Conservation (phyloP, 2,888 invertebrate species). For the Pseudococcus jackbeardsleyi region DNA sequence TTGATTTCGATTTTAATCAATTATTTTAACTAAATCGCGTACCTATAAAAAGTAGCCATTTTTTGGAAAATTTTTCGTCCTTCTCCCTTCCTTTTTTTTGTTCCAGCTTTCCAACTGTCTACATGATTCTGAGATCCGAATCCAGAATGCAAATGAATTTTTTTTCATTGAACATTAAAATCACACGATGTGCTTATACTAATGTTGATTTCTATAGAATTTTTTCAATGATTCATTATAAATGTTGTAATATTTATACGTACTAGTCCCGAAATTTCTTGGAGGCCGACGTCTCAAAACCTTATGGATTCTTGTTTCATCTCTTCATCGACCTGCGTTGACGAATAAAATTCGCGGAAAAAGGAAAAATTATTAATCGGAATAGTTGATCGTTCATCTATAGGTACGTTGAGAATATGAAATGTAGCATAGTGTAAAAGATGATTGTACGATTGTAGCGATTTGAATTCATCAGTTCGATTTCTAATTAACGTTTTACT, state of each 20-base stretch:
- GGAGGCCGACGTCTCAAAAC: not conserved
- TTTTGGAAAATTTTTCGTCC: not conserved
- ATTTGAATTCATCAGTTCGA: not conserved
- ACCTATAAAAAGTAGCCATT: too few species aligned
- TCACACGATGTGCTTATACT: not conserved
- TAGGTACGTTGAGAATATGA: too few species aligned
- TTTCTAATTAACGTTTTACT: slow-evolving; percentile 32
- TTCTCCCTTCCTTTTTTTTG: not conserved
- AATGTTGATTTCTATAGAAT: not conserved
- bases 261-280: not conserved
- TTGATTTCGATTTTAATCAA: too few species aligned
- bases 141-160: slow-evolving; percentile 3
- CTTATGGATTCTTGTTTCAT: not conserved
- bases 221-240: slow-evolving; percentile 4
- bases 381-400: not conserved
- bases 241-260: too few species aligned
- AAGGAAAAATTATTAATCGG: not conserved
- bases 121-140: not conserved
- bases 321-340: too few species aligned
- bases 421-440: too few species aligned
- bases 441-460: not conserved
- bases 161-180: not conserved
- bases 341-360: not conserved
- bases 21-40: too few species aligned
- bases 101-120: not conserved